Conservation (phyloP, 2,888 invertebrate species). For the Cremastobaeus sp. region DNA sequence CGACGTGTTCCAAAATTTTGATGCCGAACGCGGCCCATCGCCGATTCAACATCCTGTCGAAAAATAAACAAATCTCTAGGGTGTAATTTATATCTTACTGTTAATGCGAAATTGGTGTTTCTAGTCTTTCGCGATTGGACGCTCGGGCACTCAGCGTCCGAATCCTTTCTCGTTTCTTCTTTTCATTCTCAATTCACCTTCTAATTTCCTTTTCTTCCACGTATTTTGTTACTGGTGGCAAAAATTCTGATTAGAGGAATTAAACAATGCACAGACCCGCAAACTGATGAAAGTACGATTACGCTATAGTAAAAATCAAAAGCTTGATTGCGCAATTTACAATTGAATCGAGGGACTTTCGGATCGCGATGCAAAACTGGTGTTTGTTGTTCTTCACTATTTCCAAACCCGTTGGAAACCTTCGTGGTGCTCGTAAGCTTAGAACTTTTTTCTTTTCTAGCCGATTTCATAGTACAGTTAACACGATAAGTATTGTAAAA, state of each 20-base stretch:
- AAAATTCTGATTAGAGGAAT: constrained; percentile 54
- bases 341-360: constrained; percentile 34
- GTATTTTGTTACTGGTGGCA: constrained; percentile 63
- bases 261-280: constrained; percentile 71
- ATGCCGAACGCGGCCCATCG: constrained; percentile 52
- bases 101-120: constrained; percentile 72
- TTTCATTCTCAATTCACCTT: constrained; percentile 1
- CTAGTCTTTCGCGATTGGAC: constrained; percentile 70
- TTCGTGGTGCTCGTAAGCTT: constrained; percentile 7
- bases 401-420: constrained; percentile 26
- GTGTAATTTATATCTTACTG: constrained; percentile 66
- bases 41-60: constrained; percentile 50
- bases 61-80: constrained; percentile 51
- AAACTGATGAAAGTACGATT: constrained; percentile 69
- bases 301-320: constrained; percentile 68
- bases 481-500: too few relatives aligned
- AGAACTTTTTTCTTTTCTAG: constrained; percentile 3
- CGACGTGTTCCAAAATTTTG: constrained; percentile 68
- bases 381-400: constrained; percentile 36
- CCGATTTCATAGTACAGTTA: too few relatives aligned
- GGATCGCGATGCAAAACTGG: constrained; percentile 22
- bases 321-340: constrained; percentile 48
- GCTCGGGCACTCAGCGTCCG: constrained; percentile 53
- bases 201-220: constrained; percentile 44
- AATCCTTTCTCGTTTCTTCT: constrained; percentile 15